phyloP scores from a whole-genome alignment of 2,888 invertebrate species.

The Aricia artaxerxes region DNA sequence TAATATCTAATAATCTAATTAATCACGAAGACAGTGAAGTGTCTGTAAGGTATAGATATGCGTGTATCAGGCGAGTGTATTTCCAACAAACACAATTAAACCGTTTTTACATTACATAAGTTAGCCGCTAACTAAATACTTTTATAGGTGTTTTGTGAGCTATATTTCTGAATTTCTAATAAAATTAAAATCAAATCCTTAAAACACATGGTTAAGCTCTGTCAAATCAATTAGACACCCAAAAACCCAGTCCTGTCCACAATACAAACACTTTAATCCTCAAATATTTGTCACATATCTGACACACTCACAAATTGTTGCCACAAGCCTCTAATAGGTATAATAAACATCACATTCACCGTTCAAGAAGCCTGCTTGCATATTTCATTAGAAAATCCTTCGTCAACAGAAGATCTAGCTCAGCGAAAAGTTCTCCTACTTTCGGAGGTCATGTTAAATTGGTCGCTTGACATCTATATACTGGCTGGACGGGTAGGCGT shows the following conservation, averaged over 20 bases:
- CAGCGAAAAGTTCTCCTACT: background rate
- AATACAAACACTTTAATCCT: slow-evolving; percentile 48
- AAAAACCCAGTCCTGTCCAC: slow-evolving; percentile 12
- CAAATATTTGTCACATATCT: slow-evolving; percentile 67
- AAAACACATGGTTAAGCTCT: background rate
- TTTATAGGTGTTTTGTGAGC: background rate
- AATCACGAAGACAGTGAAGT: no score
- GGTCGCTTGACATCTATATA: slow-evolving; percentile 56
- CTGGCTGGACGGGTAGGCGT: slow-evolving; percentile 72
- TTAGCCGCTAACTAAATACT: no score
- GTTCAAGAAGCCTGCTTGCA: slow-evolving; percentile 77
- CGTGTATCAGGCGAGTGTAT: no score
- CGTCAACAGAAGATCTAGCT: slow-evolving; percentile 46
- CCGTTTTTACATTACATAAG: no score
- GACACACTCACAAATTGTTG: slow-evolving; percentile 71
- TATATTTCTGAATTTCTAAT: background rate
- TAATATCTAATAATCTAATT: no score
- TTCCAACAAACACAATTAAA: no score
- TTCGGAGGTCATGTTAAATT: slow-evolving; percentile 48
- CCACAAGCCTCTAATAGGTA: slow-evolving; percentile 78
- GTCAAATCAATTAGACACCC: background rate
- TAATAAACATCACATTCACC: slow-evolving; percentile 77
- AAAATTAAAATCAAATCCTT: background rate
- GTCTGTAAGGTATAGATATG: no score
- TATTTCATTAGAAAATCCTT: slow-evolving; percentile 68